Percentiles rank a stretch among this genome's conserved stretches.
Evolutionary conservation across 2,888 invertebrate species (phyloP).

Genomic region (Scaptomyza polygonia): DNA sequence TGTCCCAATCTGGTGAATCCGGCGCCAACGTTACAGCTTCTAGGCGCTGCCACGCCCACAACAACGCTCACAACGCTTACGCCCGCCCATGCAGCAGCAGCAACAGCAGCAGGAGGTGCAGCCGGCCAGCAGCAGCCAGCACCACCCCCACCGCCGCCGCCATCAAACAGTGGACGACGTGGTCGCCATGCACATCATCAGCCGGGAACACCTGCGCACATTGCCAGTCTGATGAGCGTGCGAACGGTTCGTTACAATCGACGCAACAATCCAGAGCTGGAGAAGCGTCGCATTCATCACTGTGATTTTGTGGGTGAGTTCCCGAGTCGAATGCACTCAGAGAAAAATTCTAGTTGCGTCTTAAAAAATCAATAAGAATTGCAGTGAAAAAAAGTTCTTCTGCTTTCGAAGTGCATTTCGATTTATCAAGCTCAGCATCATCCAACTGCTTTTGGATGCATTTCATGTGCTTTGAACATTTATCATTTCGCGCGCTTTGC

Average conservation of each 20-base stretch:
- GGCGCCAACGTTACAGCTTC: constrained; percentile 60
- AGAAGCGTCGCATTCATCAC: constrained; percentile 97
- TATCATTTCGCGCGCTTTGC: constrained; percentile 74
- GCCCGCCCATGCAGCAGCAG: constrained; percentile 57
- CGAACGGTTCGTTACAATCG: constrained; percentile 92
- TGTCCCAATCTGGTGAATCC: constrained; percentile 79
- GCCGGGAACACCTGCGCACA: constrained; percentile 80
- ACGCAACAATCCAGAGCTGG: constrained; percentile 97
- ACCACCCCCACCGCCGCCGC: constrained; percentile 38
- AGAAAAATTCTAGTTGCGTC: neutral
- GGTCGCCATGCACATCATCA: constrained; percentile 75
- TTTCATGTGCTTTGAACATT: constrained; percentile 62
- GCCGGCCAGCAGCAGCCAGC: constrained; percentile 31
- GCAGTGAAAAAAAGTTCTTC: neutral
- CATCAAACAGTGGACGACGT: constrained; percentile 51
- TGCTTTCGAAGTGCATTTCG: neutral
- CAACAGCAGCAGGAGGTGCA: neutral
- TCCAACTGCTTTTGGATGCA: constrained; percentile 50
- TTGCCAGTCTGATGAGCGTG: constrained; percentile 82
- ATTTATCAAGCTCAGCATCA: constrained; percentile 5
- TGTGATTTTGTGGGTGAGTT: constrained; percentile 96
- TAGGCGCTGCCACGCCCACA: constrained; percentile 58
- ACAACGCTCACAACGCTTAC: constrained; percentile 70
- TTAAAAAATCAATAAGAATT: neutral
- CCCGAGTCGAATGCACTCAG: neutral